These are phyloP conservation scores for Polyommatus icarus DNA, from an alignment of 2,888 invertebrate species.

Conservation along the genomic window DNA sequence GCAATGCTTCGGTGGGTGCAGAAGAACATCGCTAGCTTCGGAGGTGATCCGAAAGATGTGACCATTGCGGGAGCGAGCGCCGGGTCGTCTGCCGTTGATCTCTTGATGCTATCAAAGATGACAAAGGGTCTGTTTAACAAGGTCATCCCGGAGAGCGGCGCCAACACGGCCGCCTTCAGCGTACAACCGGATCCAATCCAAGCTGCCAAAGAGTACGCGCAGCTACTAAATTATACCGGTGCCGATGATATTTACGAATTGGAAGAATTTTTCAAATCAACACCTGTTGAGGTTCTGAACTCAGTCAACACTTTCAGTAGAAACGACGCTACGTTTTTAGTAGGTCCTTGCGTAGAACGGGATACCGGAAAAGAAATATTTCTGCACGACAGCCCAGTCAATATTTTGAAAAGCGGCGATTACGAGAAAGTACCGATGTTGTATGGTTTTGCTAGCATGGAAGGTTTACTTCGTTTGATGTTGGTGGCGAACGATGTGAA, in stretches of 20 bases:
- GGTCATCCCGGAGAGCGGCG: conserved; percentile 48
- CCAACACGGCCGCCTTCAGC: conserved; percentile 41
- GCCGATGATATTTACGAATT: conserved; percentile 49
- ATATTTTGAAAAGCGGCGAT: conserved; percentile 46
- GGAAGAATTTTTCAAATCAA: conserved; percentile 51
- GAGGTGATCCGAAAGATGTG: conserved; percentile 58
- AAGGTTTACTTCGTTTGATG: conserved; percentile 43
- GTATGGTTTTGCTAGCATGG: conserved; percentile 52
- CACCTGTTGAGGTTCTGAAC: neutral
- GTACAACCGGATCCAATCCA: conserved; percentile 46
- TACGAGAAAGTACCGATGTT: conserved; percentile 51
- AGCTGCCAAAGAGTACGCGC: conserved; percentile 45
- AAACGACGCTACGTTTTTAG: conserved; percentile 34
- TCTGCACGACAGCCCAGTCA: conserved; percentile 48
- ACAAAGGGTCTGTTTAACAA: conserved; percentile 53
- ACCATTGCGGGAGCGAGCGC: conserved; percentile 56
- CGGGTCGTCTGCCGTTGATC: conserved; percentile 53
- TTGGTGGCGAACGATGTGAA: neutral
- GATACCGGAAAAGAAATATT: conserved; percentile 45
- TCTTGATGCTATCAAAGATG: conserved; percentile 51
- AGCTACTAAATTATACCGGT: conserved; percentile 44
- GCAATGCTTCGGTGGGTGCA: conserved; percentile 47
- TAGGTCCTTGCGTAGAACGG: conserved; percentile 47
- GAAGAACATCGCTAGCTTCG: conserved; percentile 54
- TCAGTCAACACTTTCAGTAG: neutral